Base-by-base conservation (phyloP, 2,113 vertebrate genomes). In the Condylura cristata region DNA sequence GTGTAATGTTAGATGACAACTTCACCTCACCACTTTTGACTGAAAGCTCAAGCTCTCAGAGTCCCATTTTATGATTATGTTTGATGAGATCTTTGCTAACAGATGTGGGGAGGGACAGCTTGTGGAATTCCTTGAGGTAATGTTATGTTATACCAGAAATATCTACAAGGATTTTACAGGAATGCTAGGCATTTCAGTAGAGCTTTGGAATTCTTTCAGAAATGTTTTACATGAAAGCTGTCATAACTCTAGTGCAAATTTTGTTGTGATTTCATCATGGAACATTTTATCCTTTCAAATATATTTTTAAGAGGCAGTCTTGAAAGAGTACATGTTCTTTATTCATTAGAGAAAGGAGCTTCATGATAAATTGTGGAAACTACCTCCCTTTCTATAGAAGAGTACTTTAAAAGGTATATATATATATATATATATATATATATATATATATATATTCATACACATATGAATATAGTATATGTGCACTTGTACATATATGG, bases 41-140 rank as follows among this genome's bases (percentile, higher is more conserved):
- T 76, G 68, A 46, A 86, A 65, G 8, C 13, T 89, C 26, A 48
- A 39, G 46, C 53, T 75, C 28, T 87, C 32, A 86, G n/a, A 65
- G 81, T 90, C 56, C 34, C 61, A 79, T 96, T 96, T 97, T 1
- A 0, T 81, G 85, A 16, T 2, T 41, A 22, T n/a, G 46, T 74
- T 93, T 94, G 89, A 97, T 81, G 91, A 80, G 87, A 96, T 86
- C 39, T 89, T 95, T 97, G 89, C 30, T 95, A 97, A 97, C 96
- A 98, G 97, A 97, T 95, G 58, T 37, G 37, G 70, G 89, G 93
- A 97, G 78, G 51, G 65, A 95, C 75, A 86, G 89, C 79, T 76
- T 93, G 94, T 89, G 86, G 96, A 98, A 98, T 97, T 98, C 96
- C 68, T 96, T 93, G 86, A 97, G 97, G 90, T 97, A 94, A 95